Evolutionary conservation across 1,140 invertebrate genomes (phyloP).

Genomic region (Whitmania pigra): DNA sequence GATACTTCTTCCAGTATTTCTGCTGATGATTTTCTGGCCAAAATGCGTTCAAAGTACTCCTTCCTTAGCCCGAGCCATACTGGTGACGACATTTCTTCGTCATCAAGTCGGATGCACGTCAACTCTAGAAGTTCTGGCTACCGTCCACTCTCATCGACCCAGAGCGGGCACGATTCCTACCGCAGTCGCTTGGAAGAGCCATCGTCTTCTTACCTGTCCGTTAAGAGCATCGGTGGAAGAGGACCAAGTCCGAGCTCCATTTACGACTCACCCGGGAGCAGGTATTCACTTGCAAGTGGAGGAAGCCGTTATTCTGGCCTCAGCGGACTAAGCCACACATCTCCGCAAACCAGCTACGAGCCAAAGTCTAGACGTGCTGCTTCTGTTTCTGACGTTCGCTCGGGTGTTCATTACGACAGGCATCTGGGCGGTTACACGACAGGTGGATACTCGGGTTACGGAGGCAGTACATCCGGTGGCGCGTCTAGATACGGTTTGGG

Average conservation of each 20-base stretch:
- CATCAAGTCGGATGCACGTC: no score
- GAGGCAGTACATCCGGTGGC: not conserved
- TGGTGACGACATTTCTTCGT: not conserved
- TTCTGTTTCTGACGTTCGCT: constrained; percentile 13
- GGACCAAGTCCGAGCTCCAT: not conserved
- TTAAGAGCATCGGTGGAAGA: not conserved
- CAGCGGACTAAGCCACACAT: not conserved
- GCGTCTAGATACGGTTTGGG: not conserved
- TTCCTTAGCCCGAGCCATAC: constrained; percentile 4
- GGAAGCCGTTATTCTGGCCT: not conserved
- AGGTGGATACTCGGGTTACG: no score
- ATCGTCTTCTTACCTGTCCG: not conserved
- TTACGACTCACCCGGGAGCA: not conserved
- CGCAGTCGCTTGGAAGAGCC: not conserved
- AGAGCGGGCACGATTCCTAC: not conserved
- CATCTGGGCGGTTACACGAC: constrained; percentile 2
- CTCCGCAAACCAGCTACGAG: not conserved
- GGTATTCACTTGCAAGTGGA: not conserved
- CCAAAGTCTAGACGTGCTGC: not conserved
- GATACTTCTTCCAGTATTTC: constrained; percentile 7
- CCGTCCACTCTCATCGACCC: not conserved
- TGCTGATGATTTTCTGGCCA: constrained; percentile 15
- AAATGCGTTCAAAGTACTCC: constrained; percentile 17
- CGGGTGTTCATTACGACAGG: not conserved
- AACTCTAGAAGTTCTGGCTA: not conserved